phyloP scores from a whole-genome alignment of 2,888 invertebrate genomes.

The Leptopilina myrica region DNA sequence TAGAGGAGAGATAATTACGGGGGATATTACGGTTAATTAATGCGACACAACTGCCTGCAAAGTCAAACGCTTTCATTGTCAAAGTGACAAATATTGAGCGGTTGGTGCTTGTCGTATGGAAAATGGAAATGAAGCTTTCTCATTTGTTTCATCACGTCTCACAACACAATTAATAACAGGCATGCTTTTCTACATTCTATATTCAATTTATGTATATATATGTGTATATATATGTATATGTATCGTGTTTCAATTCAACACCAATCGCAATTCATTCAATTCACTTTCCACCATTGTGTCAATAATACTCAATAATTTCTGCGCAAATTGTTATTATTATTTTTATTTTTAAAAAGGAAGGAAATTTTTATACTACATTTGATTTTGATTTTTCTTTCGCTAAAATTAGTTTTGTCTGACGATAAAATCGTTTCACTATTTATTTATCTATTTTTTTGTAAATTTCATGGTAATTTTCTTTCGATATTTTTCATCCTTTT shows the following conservation, averaged over 20 bases:
- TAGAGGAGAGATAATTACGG: slow-evolving; percentile 4
- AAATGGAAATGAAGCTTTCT: slow-evolving; percentile 40
- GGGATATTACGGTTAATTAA: slow-evolving; percentile 64
- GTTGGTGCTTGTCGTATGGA: slow-evolving; percentile 27
- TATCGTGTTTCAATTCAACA: slow-evolving; percentile 8
- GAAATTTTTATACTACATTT: too few relatives aligned
- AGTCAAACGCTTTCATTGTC: slow-evolving; percentile 69
- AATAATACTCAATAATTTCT: background rate
- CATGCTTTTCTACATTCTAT: slow-evolving; percentile 10
- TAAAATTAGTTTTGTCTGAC: too few relatives aligned
- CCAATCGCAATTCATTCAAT: background rate
- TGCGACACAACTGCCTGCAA: slow-evolving; percentile 59
- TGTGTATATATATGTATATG: too few relatives aligned
- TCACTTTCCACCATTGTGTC: background rate
- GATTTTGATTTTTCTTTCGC: too few relatives aligned
- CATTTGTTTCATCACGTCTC: slow-evolving; percentile 22
- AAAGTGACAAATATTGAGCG: slow-evolving; percentile 73
- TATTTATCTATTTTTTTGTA: too few relatives aligned
- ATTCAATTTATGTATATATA: background rate
- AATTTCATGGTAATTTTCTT: too few relatives aligned
- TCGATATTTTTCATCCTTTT: too few relatives aligned
- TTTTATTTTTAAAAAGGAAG: too few relatives aligned
- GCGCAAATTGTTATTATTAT: too few relatives aligned
- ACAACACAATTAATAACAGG: background rate
- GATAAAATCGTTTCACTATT: too few relatives aligned